Base-by-base conservation (phyloP, 1,140 invertebrate genomes). In the Probaryconus sp. region DNA sequence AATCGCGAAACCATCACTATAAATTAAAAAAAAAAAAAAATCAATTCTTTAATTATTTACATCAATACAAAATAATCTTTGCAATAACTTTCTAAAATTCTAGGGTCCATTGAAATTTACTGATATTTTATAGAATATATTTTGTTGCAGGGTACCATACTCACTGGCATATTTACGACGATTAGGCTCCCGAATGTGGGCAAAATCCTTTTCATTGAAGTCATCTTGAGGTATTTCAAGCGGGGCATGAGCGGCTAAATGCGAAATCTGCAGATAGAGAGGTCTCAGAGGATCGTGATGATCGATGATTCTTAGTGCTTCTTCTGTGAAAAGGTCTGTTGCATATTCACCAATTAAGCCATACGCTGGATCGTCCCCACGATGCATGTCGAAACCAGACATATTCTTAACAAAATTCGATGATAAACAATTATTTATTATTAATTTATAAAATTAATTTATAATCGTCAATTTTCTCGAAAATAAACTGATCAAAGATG, bases 1-100 rank as follows among this genome's bases (percentile, higher is more conserved):
- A 94, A 77, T 76, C 91, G 91, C 3, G 90, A 87, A 7, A 94
- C 89, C 92, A 94, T 93, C 17, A 88, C 93, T 93, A 11, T 20
- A 58, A 58, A 58, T 61, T 28, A 43, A n/a, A n/a, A n/a, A n/a
- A n/a, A n/a, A n/a, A n/a, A n/a, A n/a, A 68, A 33, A 20, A 43
- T 45, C 2, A 13, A 45, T 21, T 20, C 21, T 4, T 31, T 31
- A 31, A 31, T 31, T 31, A 10, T 31, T 31, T 31, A 31, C 2
- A 31, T 7, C 2, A 31, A 31, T 31, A 43, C 21, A 13, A 69
- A 79, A 72, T 42, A 30, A 65, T 28, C n/a, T 31, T 48, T 30
- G 4, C 18, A 3, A 45, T 20, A 38, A 11, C 45, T 56, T 30
- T 11, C 21, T 21, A 21, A 21, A 61, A 37, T n/a, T n/a, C n/a